Percentiles rank a stretch among this genome's conserved stretches.
Evolutionary conservation across 2,888 invertebrate genomes (phyloP).

Genomic region (Eristalis pertinax): DNA sequence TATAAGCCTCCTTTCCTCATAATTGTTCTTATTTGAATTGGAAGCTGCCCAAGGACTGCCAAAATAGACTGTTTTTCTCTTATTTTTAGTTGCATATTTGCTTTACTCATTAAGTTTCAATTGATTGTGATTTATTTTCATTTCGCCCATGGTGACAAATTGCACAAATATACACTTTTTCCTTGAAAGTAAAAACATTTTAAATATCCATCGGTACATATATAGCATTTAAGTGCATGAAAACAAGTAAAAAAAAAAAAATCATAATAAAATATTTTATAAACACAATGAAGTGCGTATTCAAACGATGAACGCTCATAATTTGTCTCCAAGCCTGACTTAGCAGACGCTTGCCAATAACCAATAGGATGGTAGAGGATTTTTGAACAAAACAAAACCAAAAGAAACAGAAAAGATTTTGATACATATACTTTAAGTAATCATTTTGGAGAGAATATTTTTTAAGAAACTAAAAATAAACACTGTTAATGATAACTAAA

Average conservation of each 20-base stretch:
- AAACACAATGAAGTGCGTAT: not conserved
- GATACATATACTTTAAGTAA: constrained; percentile 52
- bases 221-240: not conserved
- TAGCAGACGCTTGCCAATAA: not conserved
- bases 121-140: not conserved
- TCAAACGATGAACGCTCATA: not conserved
- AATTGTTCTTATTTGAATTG: no score
- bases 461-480: constrained; percentile 27
- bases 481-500: not conserved
- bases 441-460: constrained; percentile 48
- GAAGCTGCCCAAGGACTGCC: not conserved
- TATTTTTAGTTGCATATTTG: not conserved
- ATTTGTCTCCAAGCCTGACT: not conserved
- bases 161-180: not conserved
- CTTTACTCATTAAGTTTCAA: not conserved
- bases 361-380: not conserved
- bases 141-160: not conserved
- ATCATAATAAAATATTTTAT: not conserved
- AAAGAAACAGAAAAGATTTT: constrained; percentile 17
- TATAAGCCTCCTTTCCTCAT: no score
- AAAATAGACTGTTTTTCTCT: not conserved
- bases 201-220: not conserved
- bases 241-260: no score
- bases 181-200: not conserved
- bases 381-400: constrained; percentile 4